Base-by-base conservation (phyloP, 2,113 vertebrate species). In the Crotalus helleri region DNA sequence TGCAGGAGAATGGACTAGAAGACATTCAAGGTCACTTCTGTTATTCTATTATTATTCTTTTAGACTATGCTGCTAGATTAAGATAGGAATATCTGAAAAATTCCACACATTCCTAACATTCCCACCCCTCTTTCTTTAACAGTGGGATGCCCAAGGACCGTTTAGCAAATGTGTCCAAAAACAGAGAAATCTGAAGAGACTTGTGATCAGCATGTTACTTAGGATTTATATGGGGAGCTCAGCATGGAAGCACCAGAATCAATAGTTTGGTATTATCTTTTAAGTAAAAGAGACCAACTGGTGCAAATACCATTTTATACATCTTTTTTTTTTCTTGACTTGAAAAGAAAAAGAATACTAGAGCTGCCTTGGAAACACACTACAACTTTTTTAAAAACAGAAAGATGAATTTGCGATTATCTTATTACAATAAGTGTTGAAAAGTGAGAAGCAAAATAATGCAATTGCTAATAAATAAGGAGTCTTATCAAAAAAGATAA, bases 21-120 rank as follows among this genome's bases (percentile, higher is more conserved):
- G 59, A 12, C 59, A 10, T 64, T 4, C 26, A 64, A 64, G 26
- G 26, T 29, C 3, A 10, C 26, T 64, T 59, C 58, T 64, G 24
- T 64, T 64, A 64, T 64, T 64, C 59, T 29, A 11, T 51, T 51
- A 51, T 64, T 64, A 64, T 64, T 64, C 59, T 29, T 10, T 64
- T 90, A 44, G 85, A 59, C 93, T 95, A 90, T 5, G 29, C 58
- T 92, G 39, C 49, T 93, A n/a, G 74, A 12, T 11, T 88, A 19
- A 93, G 26, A 0, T 81, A 91, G 58, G 55, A 92, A 39, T 92
- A 46, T 93, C 85, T 89, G 69, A 94, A 53, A 0, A 0, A 0
- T 57, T 9, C 5, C 49, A 64, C 26, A 88, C 93, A 93, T 89
- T 89, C 26, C 33, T 61, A 39, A 69, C 69, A 86, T 89, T 90